phyloP scores from a whole-genome alignment of 1,140 invertebrate species.

The Caerostris extrusa region DNA sequence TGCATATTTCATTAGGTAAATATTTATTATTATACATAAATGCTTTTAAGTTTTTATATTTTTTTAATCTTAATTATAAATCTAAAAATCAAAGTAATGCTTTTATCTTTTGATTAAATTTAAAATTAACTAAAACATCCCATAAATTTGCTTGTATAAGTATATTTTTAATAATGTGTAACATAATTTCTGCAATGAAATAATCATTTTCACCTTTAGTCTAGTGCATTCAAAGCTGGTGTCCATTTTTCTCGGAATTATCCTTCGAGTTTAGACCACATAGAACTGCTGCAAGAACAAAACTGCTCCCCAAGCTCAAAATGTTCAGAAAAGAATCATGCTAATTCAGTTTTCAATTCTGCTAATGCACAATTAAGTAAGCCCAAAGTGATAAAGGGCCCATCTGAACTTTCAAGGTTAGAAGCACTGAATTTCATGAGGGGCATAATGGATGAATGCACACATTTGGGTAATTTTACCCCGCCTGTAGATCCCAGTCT shows the following conservation, averaged over 20 bases:
- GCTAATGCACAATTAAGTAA: neutral
- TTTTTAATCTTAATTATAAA: too few species aligned
- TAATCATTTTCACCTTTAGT: slow-evolving; percentile 58
- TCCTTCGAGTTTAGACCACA: slow-evolving; percentile 83
- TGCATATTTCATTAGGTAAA: too few species aligned
- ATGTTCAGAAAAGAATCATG: neutral
- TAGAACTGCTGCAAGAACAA: slow-evolving; percentile 75
- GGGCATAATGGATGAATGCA: slow-evolving; percentile 99
- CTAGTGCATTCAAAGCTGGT: slow-evolving; percentile 84
- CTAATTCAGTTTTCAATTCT: neutral
- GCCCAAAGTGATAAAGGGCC: neutral
- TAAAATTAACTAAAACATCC: too few species aligned
- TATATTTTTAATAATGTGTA: too few species aligned
- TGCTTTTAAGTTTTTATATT: too few species aligned
- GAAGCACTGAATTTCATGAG: slow-evolving; percentile 95
- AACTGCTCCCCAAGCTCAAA: neutral
- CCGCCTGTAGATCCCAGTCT: slow-evolving; percentile 80
- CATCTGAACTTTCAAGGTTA: slow-evolving; percentile 47
- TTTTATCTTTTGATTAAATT: too few species aligned
- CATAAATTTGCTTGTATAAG: too few species aligned
- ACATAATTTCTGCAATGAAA: too few species aligned
- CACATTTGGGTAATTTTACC: slow-evolving; percentile 96
- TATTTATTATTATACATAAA: too few species aligned
- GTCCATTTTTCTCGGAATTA: slow-evolving; percentile 91
- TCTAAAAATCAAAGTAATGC: too few species aligned